A percentile compares a stretch with the other conserved stretches of the same genome.
Evolutionary conservation across 2,113 vertebrate genomes (phyloP).

Genomic region (Salvator merianae): DNA sequence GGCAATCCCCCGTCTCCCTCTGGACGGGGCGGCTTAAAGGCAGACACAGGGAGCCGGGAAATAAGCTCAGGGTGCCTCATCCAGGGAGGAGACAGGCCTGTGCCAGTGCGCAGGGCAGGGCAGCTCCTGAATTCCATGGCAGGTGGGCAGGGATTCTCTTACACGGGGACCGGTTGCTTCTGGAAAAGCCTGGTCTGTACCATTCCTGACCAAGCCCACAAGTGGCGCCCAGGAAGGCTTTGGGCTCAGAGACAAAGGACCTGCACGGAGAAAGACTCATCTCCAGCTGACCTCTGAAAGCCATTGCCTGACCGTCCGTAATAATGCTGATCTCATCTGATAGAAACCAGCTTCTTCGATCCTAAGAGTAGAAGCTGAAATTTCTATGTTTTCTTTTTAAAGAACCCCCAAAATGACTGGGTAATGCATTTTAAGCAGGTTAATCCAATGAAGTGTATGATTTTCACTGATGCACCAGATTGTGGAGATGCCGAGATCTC

Average conservation of each 20-base stretch:
- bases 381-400: background rate
- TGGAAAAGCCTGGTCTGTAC: background rate
- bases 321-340: background rate
- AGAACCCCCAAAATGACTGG: background rate
- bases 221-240: background rate
- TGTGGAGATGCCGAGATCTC: background rate
- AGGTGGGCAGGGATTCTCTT: background rate
- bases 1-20: background rate
- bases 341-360: background rate
- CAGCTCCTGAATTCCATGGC: fast-evolving
- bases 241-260: background rate
- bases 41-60: background rate
- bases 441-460: too few relatives aligned
- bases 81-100: too few relatives aligned
- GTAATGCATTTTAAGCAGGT: background rate
- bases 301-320: too few relatives aligned
- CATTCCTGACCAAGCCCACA: background rate
- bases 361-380: background rate
- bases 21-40: fast-evolving
- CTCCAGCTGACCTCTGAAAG: too few relatives aligned
- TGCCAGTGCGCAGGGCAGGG: background rate
- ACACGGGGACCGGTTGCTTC: background rate
- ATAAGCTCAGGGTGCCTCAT: background rate
- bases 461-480: background rate
- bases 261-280: too few relatives aligned